phyloP scores from a whole-genome alignment of 2,797 vertebrate genomes.

The Sciurus carolinensis region DNA sequence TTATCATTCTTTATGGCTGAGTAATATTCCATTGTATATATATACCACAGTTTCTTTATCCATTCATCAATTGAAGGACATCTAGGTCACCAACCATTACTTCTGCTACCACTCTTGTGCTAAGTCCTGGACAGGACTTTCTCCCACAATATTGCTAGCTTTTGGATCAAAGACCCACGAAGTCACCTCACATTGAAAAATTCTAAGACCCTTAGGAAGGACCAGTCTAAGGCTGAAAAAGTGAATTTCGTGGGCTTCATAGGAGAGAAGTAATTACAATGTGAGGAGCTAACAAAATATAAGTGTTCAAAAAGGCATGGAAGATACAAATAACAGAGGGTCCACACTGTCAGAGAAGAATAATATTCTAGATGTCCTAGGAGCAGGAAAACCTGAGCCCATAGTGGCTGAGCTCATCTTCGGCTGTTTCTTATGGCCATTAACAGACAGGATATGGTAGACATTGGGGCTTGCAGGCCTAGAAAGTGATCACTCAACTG shows the following conservation, averaged over 20 bases:
- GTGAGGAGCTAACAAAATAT: constrained; percentile 34
- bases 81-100: background rate
- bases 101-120: background rate
- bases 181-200: background rate
- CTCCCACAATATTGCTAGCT: background rate
- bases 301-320: background rate
- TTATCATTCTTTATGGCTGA: too few relatives aligned
- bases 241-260: constrained; percentile 15
- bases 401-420: background rate
- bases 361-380: background rate
- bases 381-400: background rate
- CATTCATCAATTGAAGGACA: too few relatives aligned
- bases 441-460: background rate
- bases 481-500: background rate
- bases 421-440: background rate
- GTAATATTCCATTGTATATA: too few relatives aligned
- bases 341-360: background rate
- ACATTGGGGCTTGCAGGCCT: background rate
- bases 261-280: background rate
- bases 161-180: constrained; percentile 2
- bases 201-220: background rate
- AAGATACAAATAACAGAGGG: background rate
- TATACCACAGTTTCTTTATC: too few relatives aligned
- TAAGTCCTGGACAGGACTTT: background rate
- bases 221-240: constrained; percentile 34